Conservation (phyloP, 64 coral and sea anemone genomes). For the Cladopsammia gracilis region DNA sequence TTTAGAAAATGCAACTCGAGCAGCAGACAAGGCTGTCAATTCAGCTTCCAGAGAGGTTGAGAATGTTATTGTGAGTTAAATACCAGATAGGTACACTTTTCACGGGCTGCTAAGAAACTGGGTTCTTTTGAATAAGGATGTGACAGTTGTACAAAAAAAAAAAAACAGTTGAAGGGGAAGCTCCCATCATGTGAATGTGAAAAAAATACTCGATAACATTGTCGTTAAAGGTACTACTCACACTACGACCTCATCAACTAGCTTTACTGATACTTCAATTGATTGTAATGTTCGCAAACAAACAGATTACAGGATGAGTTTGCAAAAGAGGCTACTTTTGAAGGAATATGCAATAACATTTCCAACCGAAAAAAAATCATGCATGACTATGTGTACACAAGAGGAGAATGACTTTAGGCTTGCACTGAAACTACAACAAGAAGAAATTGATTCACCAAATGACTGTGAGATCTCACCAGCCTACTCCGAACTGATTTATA, state of each 20-base stretch:
- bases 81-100: conserved; percentile 28
- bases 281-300: not conserved
- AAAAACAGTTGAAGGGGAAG: conserved; percentile 1
- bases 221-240: not conserved
- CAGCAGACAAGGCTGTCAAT: conserved; percentile 2
- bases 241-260: not conserved
- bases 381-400: not conserved
- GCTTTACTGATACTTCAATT: not conserved
- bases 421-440: conserved; percentile 48
- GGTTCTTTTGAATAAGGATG: conserved; percentile 38
- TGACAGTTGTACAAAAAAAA: conserved; percentile 41
- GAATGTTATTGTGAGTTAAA: conserved; percentile 19
- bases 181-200: not conserved
- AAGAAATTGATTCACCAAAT: conserved; percentile 53
- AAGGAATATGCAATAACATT: conserved; percentile 52
- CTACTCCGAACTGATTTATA: not conserved
- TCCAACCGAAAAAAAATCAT: conserved; percentile 9
- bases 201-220: not conserved
- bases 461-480: not conserved
- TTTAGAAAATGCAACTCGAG: not conserved
- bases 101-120: conserved; percentile 27
- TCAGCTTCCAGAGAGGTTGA: not conserved
- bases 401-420: conserved; percentile 43
- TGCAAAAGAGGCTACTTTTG: conserved; percentile 39
- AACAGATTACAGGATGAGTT: conserved; percentile 40